Conservation (phyloP, 2,888 invertebrate genomes). For the Myopa testacea region DNA sequence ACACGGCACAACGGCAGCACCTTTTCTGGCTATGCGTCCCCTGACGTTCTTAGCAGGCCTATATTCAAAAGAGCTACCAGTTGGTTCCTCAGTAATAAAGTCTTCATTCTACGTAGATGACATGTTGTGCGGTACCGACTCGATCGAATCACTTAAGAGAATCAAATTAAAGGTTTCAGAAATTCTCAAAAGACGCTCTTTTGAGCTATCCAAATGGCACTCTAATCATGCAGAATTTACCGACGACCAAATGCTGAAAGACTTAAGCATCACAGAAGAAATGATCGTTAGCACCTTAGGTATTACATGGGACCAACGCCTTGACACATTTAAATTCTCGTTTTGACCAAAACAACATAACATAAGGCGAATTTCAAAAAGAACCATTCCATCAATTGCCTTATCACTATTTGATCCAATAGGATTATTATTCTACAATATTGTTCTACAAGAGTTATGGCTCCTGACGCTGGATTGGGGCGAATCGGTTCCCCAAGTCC, state of each 20-base stretch:
- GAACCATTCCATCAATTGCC: constrained; percentile 33
- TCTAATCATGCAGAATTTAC: constrained; percentile 15
- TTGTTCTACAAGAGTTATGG: constrained; percentile 33
- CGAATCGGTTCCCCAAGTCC: constrained; percentile 11
- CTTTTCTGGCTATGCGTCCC: constrained; percentile 42
- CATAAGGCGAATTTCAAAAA: constrained; percentile 4
- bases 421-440: constrained; percentile 27
- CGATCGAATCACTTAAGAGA: no score
- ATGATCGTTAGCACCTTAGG: constrained; percentile 19
- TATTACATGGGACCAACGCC: constrained; percentile 28
- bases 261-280: constrained; percentile 18
- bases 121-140: no score
- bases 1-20: constrained; percentile 43
- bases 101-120: constrained; percentile 8
- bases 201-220: constrained; percentile 33
- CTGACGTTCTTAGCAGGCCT: constrained; percentile 42
- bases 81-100: constrained; percentile 37
- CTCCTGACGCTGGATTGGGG: constrained; percentile 30
- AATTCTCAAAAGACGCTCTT: not conserved
- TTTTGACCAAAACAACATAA: constrained; percentile 17
- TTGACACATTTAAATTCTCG: not conserved
- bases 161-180: no score
- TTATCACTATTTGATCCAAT: constrained; percentile 42
- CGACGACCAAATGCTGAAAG: not conserved
- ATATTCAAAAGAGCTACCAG: constrained; percentile 27